These are phyloP conservation scores for Diachasmimorpha longicaudata DNA, from an alignment of 1,140 invertebrate genomes.

Conservation along the genomic window DNA sequence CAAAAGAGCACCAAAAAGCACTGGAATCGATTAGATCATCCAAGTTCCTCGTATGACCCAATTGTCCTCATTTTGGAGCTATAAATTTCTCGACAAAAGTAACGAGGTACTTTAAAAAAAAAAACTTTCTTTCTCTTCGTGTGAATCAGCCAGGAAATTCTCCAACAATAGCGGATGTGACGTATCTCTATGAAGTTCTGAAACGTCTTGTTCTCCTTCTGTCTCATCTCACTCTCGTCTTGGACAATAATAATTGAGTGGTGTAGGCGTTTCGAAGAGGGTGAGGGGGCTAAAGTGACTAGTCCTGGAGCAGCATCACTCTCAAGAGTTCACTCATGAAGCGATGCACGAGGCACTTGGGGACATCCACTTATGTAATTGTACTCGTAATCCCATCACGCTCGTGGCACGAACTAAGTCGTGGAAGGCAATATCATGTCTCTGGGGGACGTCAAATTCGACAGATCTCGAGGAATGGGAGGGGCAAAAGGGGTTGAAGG, in stretches of 20 bases:
- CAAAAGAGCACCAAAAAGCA: too few species aligned
- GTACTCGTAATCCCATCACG: conserved; percentile 34
- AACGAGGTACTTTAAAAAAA: too few species aligned
- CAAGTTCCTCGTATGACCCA: too few species aligned
- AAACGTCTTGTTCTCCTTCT: background rate
- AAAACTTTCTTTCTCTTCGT: too few species aligned
- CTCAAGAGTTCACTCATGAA: background rate
- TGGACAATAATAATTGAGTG: conserved; percentile 33
- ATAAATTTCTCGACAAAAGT: too few species aligned
- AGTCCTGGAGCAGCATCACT: background rate
- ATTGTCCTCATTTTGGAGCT: too few species aligned
- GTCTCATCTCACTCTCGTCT: background rate
- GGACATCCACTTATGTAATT: conserved; percentile 38
- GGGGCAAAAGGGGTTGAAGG: background rate
- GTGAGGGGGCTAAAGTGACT: background rate
- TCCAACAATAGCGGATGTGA: conserved; percentile 28
- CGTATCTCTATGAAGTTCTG: conserved; percentile 26
- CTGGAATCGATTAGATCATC: too few species aligned
- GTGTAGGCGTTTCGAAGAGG: background rate
- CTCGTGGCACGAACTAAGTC: conserved; percentile 18
- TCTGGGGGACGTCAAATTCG: conserved; percentile 22
- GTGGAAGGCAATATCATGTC: background rate
- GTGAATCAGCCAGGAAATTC: background rate
- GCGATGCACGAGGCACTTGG: conserved; percentile 26
- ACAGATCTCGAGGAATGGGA: conserved; percentile 6